These are phyloP conservation scores for Heliconius nattereri DNA, from an alignment of 1,140 invertebrate genomes.

Conservation along the genomic window DNA sequence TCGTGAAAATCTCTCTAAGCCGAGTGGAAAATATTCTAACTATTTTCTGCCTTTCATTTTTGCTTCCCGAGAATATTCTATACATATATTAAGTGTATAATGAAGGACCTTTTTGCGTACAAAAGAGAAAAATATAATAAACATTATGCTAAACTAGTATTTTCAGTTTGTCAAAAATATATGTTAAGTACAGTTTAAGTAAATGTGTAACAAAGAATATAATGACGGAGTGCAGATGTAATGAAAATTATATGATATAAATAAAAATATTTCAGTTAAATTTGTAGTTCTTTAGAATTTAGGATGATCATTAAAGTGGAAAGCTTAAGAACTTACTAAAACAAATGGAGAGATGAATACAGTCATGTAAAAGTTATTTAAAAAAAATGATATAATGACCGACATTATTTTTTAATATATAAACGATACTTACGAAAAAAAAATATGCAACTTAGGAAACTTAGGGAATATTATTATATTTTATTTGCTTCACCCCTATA, in stretches of 20 bases:
- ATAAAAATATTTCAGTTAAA: not conserved
- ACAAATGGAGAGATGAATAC: not conserved
- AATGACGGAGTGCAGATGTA: not conserved
- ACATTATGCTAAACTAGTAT: constrained; percentile 4
- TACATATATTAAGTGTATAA: constrained; percentile 22
- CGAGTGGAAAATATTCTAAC: constrained; percentile 33
- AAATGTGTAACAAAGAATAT: not conserved
- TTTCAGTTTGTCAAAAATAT: constrained; percentile 5
- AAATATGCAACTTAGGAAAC: no score
- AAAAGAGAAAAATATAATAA: constrained; percentile 18
- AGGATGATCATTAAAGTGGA: not conserved
- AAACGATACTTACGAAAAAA: no score
- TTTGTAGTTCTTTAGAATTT: not conserved
- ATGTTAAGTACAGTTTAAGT: not conserved
- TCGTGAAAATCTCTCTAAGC: constrained; percentile 33
- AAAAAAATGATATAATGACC: no score
- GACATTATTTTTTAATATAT: no score
- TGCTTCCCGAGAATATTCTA: constrained; percentile 25
- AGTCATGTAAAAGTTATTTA: no score
- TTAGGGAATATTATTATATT: no score
- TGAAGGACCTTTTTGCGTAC: constrained; percentile 10
- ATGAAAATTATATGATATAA: not conserved
- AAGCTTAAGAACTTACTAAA: not conserved
- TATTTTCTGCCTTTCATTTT: constrained; percentile 29
- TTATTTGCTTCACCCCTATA: no score